phyloP scores from a whole-genome alignment of 2,888 invertebrate species.

The Notodonta ziczac region DNA sequence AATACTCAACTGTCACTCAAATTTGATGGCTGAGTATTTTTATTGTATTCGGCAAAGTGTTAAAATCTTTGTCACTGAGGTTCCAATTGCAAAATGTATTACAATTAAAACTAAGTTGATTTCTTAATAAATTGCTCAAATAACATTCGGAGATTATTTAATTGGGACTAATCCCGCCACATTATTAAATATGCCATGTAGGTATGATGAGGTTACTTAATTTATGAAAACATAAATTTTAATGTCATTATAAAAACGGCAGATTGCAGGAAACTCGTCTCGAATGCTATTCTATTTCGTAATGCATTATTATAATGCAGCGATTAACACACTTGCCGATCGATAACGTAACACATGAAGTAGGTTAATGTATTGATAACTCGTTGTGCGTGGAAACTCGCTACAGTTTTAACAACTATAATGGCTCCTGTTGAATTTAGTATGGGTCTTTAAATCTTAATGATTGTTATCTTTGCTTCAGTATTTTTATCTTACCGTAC shows the following conservation, averaged over 20 bases:
- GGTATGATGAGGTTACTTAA: background rate
- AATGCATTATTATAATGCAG: slow-evolving; percentile 25
- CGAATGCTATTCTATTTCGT: slow-evolving; percentile 16
- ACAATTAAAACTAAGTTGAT: no score
- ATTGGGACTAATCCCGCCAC: no score
- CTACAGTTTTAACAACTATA: slow-evolving; percentile 8
- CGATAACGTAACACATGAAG: slow-evolving; percentile 26
- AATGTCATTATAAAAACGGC: background rate
- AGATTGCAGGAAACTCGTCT: slow-evolving; percentile 7
- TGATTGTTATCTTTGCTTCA: background rate
- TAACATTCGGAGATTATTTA: background rate
- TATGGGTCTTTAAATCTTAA: background rate
- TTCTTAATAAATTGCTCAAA: no score
- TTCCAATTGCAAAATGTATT: no score
- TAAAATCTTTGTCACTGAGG: no score
- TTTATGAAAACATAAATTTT: background rate
- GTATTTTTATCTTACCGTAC: background rate
- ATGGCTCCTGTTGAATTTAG: background rate
- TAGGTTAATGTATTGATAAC: slow-evolving; percentile 32
- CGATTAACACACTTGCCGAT: slow-evolving; percentile 24
- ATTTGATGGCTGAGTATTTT: no score
- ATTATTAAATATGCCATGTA: background rate
- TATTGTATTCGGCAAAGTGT: no score
- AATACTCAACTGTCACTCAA: no score
- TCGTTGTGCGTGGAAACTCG: slow-evolving; percentile 26